Evolutionary conservation across 2,113 vertebrate species (phyloP), one percentile per base, ranked within the genome.

Genomic region (Paramisgurnus dabryanus): DNA sequence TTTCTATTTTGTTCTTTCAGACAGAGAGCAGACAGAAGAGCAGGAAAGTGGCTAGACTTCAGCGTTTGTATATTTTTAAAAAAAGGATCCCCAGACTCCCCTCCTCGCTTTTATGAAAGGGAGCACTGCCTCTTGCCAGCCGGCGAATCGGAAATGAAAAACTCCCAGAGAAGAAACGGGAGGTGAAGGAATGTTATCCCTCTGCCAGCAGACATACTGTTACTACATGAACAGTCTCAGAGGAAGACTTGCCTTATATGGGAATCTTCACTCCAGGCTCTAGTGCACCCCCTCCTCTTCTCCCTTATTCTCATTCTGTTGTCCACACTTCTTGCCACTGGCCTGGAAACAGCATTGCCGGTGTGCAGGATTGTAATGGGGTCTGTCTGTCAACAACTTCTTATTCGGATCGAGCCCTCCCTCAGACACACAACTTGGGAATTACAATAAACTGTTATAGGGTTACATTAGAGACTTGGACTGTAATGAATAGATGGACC

Each of bases 101-200:
- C 12, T 61, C 82, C 70, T 67, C 91, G 91, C 92, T 93, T 93
- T 94, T 94, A 91, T 93, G 92, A 94, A 92, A 95, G 91, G 91
- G 91, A 90, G 88, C 87, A 88, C 92, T 91, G 92, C 92, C 94
- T 90, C 89, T 93, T 93, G 94, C 93, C 91, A 94, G 93, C 93
- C 95, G 93, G 94, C 92, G 91, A 93, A 96, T 93, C 93, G 95
- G 96, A 98, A 98, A 97, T 97, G 95, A 95, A 95, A 95, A 93
- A 91, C 93, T 97, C 94, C 91, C 92, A 93, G 92, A 94, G 94
- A 94, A 96, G 95, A 92, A 87, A 87, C 85, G 85, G 75, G 86
- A 90, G 89, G 78, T 78, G 93, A 2, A 96, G 93, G 96, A 97
- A 96, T 98, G 96, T 85, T 88, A 77, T 88, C 74, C 85, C 84